Evolutionary conservation across 2,797 vertebrate genomes (phyloP).

Genomic region (Phoebastria nigripes): DNA sequence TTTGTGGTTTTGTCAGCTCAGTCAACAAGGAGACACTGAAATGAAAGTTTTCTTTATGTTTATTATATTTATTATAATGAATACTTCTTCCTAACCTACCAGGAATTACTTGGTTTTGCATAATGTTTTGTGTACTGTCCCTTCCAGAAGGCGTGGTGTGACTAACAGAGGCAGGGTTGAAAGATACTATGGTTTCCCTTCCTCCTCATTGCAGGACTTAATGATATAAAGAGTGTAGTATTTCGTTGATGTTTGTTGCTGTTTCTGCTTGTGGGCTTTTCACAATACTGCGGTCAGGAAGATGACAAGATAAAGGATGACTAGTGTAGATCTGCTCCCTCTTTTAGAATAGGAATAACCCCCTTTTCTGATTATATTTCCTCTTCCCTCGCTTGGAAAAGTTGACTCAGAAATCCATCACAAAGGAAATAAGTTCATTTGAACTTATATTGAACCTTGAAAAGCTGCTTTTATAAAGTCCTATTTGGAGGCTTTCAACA

Average conservation of each 20-base stretch:
- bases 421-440: constrained; percentile 42
- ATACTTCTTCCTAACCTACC: not conserved
- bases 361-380: constrained; percentile 40
- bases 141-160: not conserved
- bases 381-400: constrained; percentile 24
- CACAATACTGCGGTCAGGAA: constrained; percentile 13
- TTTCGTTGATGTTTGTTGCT: not conserved
- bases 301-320: constrained; percentile 37
- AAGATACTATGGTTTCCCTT: constrained; percentile 23
- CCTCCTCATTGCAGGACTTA: constrained; percentile 12
- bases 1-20: not conserved
- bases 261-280: constrained; percentile 40
- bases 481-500: constrained; percentile 34
- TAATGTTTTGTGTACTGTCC: not conserved
- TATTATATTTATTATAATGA: not conserved
- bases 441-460: constrained; percentile 48
- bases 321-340: not conserved
- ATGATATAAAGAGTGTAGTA: not conserved
- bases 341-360: constrained; percentile 30
- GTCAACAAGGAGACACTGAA: not conserved
- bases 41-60: not conserved
- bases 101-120: not conserved
- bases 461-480: not conserved
- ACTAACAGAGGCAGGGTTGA: constrained; percentile 56
- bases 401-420: constrained; percentile 31